These are phyloP conservation scores for Cinclus cinclus DNA, from an alignment of 2,113 vertebrate genomes.

Conservation along the genomic window DNA sequence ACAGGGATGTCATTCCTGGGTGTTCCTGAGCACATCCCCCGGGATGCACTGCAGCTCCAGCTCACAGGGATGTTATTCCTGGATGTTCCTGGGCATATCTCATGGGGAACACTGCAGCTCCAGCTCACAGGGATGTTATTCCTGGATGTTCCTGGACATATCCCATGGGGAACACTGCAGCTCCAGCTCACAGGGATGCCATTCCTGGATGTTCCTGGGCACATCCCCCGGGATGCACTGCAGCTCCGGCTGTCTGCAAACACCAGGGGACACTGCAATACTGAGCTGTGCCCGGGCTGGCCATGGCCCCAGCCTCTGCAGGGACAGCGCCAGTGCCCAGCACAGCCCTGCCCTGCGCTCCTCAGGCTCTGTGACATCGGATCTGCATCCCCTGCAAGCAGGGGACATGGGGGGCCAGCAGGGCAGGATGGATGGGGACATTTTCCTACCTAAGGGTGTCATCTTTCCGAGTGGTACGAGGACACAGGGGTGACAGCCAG, in stretches of 20 bases:
- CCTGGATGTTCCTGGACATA: too few relatives aligned
- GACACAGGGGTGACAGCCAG: neutral
- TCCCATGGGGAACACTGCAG: too few relatives aligned
- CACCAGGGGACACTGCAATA: slow-evolving; percentile 7
- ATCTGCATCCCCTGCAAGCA: neutral
- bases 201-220: too few relatives aligned
- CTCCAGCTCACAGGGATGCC: too few relatives aligned
- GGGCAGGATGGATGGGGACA: neutral
- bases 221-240: neutral
- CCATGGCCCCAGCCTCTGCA: neutral
- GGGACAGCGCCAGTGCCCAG: neutral
- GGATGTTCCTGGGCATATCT: neutral
- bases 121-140: neutral
- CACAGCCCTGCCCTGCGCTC: neutral
- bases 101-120: neutral
- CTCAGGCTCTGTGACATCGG: fast-evolving
- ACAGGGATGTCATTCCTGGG: too few relatives aligned
- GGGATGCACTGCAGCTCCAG: too few relatives aligned
- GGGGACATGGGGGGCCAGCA: neutral
- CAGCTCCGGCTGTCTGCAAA: neutral
- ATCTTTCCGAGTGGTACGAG: neutral
- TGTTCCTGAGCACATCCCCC: too few relatives aligned
- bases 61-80: too few relatives aligned
- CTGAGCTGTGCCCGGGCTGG: neutral
- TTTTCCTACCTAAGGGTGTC: neutral